These are phyloP conservation scores for Marronus borbonicus DNA, from an alignment of 2,888 invertebrate genomes.

Conservation along the genomic window DNA sequence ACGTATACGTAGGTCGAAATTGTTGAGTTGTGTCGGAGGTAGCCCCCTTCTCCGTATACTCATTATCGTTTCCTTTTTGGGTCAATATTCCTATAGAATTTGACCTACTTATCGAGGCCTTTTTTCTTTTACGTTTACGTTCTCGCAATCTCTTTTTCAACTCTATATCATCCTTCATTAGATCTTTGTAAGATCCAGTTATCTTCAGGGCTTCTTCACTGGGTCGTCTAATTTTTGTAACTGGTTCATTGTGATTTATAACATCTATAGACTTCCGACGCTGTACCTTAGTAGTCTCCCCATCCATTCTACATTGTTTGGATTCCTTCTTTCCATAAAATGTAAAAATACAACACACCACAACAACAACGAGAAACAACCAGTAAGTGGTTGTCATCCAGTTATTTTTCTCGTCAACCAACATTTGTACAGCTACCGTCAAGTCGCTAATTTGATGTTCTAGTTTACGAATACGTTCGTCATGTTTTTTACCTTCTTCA, in stretches of 20 bases:
- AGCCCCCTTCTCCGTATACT: slow-evolving; percentile 48
- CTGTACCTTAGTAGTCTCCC: slow-evolving; percentile 57
- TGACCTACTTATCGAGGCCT: slow-evolving; percentile 56
- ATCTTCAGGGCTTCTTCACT: slow-evolving; percentile 82
- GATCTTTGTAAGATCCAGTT: slow-evolving; percentile 74
- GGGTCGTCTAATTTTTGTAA: slow-evolving; percentile 77
- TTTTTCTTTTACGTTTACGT: slow-evolving; percentile 65
- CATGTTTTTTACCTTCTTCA: slow-evolving; percentile 83
- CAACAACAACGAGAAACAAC: slow-evolving; percentile 72
- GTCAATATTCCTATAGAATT: slow-evolving; percentile 61
- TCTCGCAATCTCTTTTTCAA: slow-evolving; percentile 61
- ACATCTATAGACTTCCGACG: slow-evolving; percentile 80
- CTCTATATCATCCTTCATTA: slow-evolving; percentile 73
- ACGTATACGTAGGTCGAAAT: slow-evolving; percentile 53
- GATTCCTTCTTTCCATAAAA: slow-evolving; percentile 74
- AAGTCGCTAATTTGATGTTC: slow-evolving; percentile 78
- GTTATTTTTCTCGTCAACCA: slow-evolving; percentile 77
- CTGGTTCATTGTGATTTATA: slow-evolving; percentile 73
- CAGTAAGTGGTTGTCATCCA: slow-evolving; percentile 77
- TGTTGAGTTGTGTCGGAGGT: slow-evolving; percentile 50
- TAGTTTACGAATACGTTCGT: slow-evolving; percentile 77
- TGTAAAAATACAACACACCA: slow-evolving; percentile 72
- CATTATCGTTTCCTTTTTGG: slow-evolving; percentile 56
- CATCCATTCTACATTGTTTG: slow-evolving; percentile 70
- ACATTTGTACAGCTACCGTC: slow-evolving; percentile 74